phyloP scores from a whole-genome alignment of 92 coral and sea anemone genomes.

The Phenganax stokvisi region DNA sequence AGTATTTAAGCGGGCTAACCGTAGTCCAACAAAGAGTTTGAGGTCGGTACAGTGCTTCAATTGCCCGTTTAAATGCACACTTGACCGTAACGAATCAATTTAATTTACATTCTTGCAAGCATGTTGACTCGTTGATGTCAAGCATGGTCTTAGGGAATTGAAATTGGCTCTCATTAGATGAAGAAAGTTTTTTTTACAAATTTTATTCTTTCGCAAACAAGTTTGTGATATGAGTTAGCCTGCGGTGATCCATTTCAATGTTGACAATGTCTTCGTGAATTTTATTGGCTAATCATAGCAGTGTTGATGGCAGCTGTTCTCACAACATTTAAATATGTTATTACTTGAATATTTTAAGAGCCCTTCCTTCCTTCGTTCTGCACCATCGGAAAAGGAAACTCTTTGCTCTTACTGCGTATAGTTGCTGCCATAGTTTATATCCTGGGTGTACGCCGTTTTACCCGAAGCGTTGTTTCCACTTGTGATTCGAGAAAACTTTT shows the following conservation, averaged over 20 bases:
- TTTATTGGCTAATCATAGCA: conserved; percentile 64
- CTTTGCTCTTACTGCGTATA: not conserved
- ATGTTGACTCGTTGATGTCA: conserved; percentile 5
- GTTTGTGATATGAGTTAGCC: conserved; percentile 55
- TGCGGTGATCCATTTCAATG: conserved; percentile 80
- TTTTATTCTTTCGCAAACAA: conserved; percentile 79
- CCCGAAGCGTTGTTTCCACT: too few relatives aligned
- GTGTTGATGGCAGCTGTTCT: conserved; percentile 95
- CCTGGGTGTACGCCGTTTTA: not conserved
- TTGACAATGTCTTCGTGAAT: conserved; percentile 76
- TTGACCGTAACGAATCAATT: conserved; percentile 37
- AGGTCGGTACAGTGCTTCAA: conserved; percentile 9
- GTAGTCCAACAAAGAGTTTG: not conserved
- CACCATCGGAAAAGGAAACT: conserved; percentile 34
- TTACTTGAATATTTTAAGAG: conserved; percentile 41
- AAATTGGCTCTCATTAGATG: not conserved
- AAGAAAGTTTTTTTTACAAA: conserved; percentile 56
- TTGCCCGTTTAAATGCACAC: conserved; percentile 20
- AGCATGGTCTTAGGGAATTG: not conserved
- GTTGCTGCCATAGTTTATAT: conserved; percentile 1
- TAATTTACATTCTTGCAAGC: conserved; percentile 13
- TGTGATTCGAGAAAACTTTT: too few relatives aligned
- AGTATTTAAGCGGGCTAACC: not conserved
- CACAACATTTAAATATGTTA: conserved; percentile 42
- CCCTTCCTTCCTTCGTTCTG: conserved; percentile 17